Evolutionary conservation across 2,888 invertebrate genomes (phyloP), one percentile per base, ranked within the genome.

Genomic region (Eupithecia subfuscata): DNA sequence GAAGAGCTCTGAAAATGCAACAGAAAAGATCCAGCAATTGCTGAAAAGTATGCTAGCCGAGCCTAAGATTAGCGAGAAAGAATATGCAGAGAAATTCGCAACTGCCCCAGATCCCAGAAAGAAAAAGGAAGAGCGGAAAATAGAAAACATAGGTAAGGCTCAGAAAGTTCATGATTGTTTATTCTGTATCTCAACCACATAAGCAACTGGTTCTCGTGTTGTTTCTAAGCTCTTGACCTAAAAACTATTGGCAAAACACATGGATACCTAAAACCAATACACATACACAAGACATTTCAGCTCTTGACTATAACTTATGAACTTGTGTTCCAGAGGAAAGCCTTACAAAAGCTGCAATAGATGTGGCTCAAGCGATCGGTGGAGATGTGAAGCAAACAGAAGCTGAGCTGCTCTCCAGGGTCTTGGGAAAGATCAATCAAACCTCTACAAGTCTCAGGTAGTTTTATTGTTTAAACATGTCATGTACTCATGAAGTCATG

Each of bases 321-420:
- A 12, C n/a, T 30, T 64, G 22, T 73, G 18, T 5, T 77, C 5
- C 85, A 95, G 95, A 94, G 84, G 89, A 93, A 78, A 91, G 85
- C 18, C 86, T 97, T 67, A 92, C 94, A 34, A 92, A 92, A 82
- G 98, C 98, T 14, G 97, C 97, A 0, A 95, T 96, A 86, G 95
- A 96, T 77, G 97, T 97, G n/a, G 98, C 98, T 0, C 90, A 96
- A 79, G 92, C 95, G 56, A 86, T 98, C 1, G 96, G 96, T 70
- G 97, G 97, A 16, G 95, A 97, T 88, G 91, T 95, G 0, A 95
- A 96, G 82, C 95, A 96, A 88, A 97, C 96, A 0, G 97, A 98
- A 89, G 96, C 96, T 0, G 97, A 98, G 85, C 91, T 98, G 8
- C 90, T 98, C 70, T 95, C 96, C 18, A 97, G 96, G 89, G 93